Conservation (phyloP, 2,888 invertebrate species). For the Anarsia innoxiella region DNA sequence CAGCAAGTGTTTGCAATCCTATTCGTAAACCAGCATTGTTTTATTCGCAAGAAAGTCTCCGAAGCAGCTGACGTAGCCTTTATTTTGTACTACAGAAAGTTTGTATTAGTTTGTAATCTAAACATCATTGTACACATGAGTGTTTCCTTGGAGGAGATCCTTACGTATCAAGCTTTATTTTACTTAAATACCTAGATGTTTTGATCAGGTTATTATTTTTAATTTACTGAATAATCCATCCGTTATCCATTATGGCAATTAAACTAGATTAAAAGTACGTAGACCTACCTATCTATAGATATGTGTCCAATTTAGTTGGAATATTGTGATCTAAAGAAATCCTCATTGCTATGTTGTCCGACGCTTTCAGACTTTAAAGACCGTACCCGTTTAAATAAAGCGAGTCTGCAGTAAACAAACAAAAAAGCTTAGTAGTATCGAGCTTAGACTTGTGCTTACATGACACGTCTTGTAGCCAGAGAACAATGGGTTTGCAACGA, state of each 20-base stretch:
- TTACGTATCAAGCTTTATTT: conserved; percentile 52
- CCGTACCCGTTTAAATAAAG: conserved; percentile 16
- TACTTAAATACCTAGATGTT: conserved; percentile 46
- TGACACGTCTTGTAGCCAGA: conserved; percentile 46
- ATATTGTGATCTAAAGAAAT: neutral
- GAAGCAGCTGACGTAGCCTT: conserved; percentile 28
- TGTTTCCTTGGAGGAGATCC: too few species aligned
- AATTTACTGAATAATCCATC: too few species aligned
- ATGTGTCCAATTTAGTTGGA: too few species aligned
- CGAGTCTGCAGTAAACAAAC: conserved; percentile 20
- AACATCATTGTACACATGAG: too few species aligned
- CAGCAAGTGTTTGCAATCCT: conserved; percentile 63
- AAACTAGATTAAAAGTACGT: too few species aligned
- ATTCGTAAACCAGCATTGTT: conserved; percentile 51
- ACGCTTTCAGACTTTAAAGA: conserved; percentile 11
- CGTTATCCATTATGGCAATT: too few species aligned
- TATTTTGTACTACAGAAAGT: conserved; percentile 25
- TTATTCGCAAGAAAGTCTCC: conserved; percentile 30
- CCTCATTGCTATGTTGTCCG: neutral
- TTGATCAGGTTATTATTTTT: conserved; percentile 19
- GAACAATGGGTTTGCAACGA: conserved; percentile 49
- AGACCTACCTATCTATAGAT: too few species aligned
- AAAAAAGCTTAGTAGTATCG: conserved; percentile 26
- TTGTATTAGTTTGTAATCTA: conserved; percentile 27
- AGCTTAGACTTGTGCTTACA: conserved; percentile 49